Evolutionary conservation across 2,797 vertebrate genomes (phyloP).

Genomic region (Gila robusta): DNA sequence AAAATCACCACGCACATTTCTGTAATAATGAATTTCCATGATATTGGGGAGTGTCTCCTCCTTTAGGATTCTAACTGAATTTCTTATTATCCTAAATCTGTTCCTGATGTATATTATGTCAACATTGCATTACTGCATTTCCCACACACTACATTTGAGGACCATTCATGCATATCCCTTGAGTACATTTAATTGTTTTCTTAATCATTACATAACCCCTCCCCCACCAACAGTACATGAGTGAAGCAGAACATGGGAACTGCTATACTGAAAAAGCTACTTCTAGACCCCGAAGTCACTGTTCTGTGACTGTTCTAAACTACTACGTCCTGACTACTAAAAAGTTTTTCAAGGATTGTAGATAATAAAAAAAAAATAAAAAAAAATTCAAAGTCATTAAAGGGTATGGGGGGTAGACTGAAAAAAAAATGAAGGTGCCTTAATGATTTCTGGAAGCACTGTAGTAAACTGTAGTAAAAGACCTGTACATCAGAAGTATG

Average conservation of each 20-base stretch:
- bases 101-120: neutral
- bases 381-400: too few relatives aligned
- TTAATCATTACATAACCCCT: neutral
- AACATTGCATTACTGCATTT: neutral
- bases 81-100: neutral
- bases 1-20: neutral
- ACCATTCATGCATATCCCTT: neutral
- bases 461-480: too few relatives aligned
- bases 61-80: neutral
- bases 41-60: neutral
- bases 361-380: too few relatives aligned
- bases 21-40: neutral
- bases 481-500: too few relatives aligned
- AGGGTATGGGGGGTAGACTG: too few relatives aligned
- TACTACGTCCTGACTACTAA: too few relatives aligned
- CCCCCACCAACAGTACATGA: neutral
- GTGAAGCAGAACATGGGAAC: neutral
- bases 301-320: too few relatives aligned
- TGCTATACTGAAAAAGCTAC: neutral
- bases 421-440: too few relatives aligned
- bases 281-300: too few relatives aligned
- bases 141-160: neutral
- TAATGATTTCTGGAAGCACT: too few relatives aligned
- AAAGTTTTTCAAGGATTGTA: too few relatives aligned
- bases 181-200: neutral